Evolutionary conservation across 2,888 invertebrate genomes (phyloP), one percentile per base, ranked within the genome.

Genomic region (Lordiphosa andalusiaca): DNA sequence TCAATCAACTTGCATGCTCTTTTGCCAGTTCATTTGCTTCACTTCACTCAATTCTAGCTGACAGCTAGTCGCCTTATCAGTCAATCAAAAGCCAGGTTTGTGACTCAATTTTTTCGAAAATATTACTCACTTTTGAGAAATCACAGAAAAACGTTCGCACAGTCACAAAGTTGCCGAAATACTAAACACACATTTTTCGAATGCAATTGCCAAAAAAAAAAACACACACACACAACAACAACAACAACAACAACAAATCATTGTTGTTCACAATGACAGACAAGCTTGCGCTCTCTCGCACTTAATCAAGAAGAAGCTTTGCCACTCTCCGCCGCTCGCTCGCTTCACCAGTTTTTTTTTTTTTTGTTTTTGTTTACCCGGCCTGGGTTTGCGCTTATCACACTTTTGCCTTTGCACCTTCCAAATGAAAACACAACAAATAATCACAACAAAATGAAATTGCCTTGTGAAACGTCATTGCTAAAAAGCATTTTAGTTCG

Each of bases 141-240:
- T 64, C 51, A 64, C 64, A 39, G 36, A 68, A 67, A 72, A 73
- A 62, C 77, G 71, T 74, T 80, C 78, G 80, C 73, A 57, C 80
- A 67, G 77, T 70, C 77, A 72, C 73, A 78, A 80, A 83, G 78
- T 83, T 80, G 71, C 84, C 78, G 81, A 80, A 80, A 80, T 80
- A 80, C 63, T 80, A 83, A 80, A 67, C 76, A 71, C 73, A 80
- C 71, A 67, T 69, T 75, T 78, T 78, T 67, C 50, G 41, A 69
- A 80, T 80, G 78, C 78, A 80, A 83, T 83, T 80, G 73, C 67
- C 58, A 41, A 67, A 59, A 50, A 69, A 68, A 49, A 41, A 48
- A 48, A 35, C 16, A 16, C 16, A 16, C 16, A 36, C 25, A 64
- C 38, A 67, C 57, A 65, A 52, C 48, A 53, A 37, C 49, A 42